Evolutionary conservation across 2,888 invertebrate species (phyloP).

Genomic region (Hirtodrosophila confusa): DNA sequence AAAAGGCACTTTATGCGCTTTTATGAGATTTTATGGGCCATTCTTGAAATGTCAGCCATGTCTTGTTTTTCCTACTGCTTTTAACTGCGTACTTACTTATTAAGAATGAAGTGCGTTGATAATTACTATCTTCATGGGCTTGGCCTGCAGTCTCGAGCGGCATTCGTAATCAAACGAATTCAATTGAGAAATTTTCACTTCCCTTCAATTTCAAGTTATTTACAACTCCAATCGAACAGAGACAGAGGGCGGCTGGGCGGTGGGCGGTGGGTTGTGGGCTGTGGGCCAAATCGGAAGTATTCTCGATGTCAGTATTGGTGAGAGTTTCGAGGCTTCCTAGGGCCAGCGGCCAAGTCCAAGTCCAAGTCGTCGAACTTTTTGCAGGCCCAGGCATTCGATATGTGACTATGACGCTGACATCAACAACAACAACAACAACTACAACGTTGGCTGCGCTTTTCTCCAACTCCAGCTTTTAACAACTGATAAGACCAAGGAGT

Average conservation of each 20-base stretch:
- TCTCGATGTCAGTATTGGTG: conserved; percentile 20
- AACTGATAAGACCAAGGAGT: conserved; percentile 72
- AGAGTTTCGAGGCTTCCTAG: conserved; percentile 16
- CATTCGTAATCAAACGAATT: conserved; percentile 60
- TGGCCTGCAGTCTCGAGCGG: conserved; percentile 10
- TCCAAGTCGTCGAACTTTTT: conserved; percentile 50
- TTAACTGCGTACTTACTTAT: conserved; percentile 2
- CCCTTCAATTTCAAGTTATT: conserved; percentile 50
- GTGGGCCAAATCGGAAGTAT: conserved; percentile 49
- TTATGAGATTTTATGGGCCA: conserved; percentile 71
- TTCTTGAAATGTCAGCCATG: conserved; percentile 56
- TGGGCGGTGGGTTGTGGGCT: conserved; percentile 10
- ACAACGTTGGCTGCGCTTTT: conserved; percentile 52
- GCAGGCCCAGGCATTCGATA: conserved; percentile 47
- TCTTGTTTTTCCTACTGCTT: conserved; percentile 18
- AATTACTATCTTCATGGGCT: conserved; percentile 50
- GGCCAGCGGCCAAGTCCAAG: conserved; percentile 15
- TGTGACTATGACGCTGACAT: conserved; percentile 36
- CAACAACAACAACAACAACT: no score
- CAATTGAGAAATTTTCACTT: conserved; percentile 65
- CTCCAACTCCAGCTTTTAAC: no score
- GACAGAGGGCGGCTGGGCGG: conserved; percentile 11
- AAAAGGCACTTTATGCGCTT: conserved; percentile 66
- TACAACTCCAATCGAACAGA: conserved; percentile 48
- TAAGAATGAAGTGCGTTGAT: conserved; percentile 40